phyloP scores from a whole-genome alignment of 2,797 vertebrate genomes.

The Chrosomus eos region DNA sequence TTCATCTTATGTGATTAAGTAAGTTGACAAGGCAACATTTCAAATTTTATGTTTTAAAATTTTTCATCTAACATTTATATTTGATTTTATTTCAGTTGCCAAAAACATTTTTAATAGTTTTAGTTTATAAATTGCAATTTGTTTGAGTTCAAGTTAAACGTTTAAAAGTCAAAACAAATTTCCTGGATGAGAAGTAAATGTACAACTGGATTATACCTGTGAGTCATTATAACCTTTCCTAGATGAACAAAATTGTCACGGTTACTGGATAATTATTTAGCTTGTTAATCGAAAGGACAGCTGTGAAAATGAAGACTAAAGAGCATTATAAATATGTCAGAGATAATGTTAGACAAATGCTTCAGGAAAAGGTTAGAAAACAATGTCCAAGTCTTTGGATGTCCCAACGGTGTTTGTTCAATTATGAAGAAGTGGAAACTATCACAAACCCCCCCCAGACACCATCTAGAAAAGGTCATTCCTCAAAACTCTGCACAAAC shows the following conservation, averaged over 20 bases:
- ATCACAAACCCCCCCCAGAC: constrained; percentile 23
- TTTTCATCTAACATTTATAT: background rate
- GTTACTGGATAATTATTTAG: constrained; percentile 11
- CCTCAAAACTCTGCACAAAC: constrained; percentile 37
- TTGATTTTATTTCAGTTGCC: background rate
- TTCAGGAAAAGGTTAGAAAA: constrained; percentile 41
- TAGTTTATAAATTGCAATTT: background rate
- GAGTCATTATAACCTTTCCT: constrained; percentile 19
- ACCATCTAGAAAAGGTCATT: constrained; percentile 43
- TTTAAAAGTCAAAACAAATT: background rate
- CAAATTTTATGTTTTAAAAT: background rate
- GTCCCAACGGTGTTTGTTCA: constrained; percentile 36
- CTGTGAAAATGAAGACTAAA: constrained; percentile 28
- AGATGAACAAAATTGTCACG: constrained; percentile 20
- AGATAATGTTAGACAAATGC: constrained; percentile 35
- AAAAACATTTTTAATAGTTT: background rate
- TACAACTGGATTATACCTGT: constrained; percentile 18
- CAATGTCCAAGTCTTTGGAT: constrained; percentile 18
- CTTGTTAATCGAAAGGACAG: constrained; percentile 31
- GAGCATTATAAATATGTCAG: constrained; percentile 32
- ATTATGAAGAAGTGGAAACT: constrained; percentile 41
- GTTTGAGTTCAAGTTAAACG: background rate
- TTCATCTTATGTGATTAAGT: background rate
- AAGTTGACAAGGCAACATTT: background rate
- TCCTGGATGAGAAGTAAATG: background rate